Evolutionary conservation across 2,797 vertebrate species (phyloP).

Genomic region (Pipistrellus nathusii): DNA sequence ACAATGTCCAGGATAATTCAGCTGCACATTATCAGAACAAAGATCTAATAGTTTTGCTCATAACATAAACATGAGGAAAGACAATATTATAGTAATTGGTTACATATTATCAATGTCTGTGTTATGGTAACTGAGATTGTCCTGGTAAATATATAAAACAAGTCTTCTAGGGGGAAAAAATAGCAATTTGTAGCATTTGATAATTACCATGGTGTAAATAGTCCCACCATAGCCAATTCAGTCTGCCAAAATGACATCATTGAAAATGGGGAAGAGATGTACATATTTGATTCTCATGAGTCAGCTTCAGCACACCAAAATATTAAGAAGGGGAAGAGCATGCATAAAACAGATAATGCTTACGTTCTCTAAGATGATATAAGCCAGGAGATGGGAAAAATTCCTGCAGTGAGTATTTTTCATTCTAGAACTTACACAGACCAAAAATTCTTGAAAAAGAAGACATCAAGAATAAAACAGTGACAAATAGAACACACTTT

Average conservation of each 20-base stretch:
- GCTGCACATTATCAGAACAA: not conserved
- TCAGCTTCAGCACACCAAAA: not conserved
- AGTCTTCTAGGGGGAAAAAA: accelerated
- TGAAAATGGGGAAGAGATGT: not conserved
- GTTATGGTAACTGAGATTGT: not conserved
- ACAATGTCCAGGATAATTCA: not conserved
- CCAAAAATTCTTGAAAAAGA: not conserved
- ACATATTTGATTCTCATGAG: not conserved
- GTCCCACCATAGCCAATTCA: not conserved
- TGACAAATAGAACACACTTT: not conserved
- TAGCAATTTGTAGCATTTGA: not conserved
- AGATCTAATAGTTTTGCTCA: not conserved
- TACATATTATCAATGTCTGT: not conserved
- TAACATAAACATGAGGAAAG: not conserved
- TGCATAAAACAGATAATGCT: not conserved
- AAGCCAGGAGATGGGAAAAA: not conserved
- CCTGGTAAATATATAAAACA: not conserved
- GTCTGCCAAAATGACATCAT: not conserved
- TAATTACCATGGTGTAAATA: not conserved
- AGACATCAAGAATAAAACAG: not conserved
- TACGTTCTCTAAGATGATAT: not conserved
- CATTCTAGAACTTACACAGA: slow-evolving; percentile 13
- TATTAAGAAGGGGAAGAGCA: not conserved
- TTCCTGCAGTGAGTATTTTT: not conserved
- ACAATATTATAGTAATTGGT: not conserved